phyloP scores from a whole-genome alignment of 2,888 invertebrate species.

The Nomada fabriciana region DNA sequence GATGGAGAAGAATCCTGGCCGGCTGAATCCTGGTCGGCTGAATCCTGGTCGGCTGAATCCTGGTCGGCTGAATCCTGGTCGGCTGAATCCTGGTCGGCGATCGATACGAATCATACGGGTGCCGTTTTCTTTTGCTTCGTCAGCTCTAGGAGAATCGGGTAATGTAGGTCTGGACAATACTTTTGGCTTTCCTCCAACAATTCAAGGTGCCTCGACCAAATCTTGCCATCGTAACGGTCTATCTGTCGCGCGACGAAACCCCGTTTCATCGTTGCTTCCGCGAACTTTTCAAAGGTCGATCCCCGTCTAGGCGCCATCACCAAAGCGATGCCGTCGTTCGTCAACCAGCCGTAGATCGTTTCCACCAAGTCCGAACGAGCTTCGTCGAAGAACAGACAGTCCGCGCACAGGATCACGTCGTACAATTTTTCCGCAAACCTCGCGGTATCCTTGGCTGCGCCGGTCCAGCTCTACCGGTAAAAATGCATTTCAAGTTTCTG shows the following conservation, averaged over 20 bases:
- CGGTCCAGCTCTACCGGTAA: constrained; percentile 58
- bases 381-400: constrained; percentile 92
- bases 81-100: constrained; percentile 17
- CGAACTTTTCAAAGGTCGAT: constrained; percentile 89
- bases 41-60: not conserved
- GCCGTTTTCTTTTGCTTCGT: constrained; percentile 84
- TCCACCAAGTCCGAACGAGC: constrained; percentile 88
- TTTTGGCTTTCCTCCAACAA: constrained; percentile 86
- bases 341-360: constrained; percentile 88
- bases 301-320: constrained; percentile 92
- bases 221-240: constrained; percentile 87
- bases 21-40: constrained; percentile 18
- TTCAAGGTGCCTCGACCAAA: constrained; percentile 89
- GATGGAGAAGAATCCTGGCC: constrained; percentile 3
- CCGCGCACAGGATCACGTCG: constrained; percentile 91
- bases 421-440: constrained; percentile 84
- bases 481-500: constrained; percentile 30
- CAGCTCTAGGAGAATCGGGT: constrained; percentile 89
- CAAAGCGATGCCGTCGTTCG: constrained; percentile 88
- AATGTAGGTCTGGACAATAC: constrained; percentile 90
- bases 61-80: constrained; percentile 2
- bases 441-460: constrained; percentile 37
- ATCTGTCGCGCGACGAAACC: constrained; percentile 87
- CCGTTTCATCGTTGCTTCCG: constrained; percentile 86
- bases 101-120: constrained; percentile 73